Conservation (phyloP, 2,113 vertebrate species). For the Gnathonemus longibarbis region DNA sequence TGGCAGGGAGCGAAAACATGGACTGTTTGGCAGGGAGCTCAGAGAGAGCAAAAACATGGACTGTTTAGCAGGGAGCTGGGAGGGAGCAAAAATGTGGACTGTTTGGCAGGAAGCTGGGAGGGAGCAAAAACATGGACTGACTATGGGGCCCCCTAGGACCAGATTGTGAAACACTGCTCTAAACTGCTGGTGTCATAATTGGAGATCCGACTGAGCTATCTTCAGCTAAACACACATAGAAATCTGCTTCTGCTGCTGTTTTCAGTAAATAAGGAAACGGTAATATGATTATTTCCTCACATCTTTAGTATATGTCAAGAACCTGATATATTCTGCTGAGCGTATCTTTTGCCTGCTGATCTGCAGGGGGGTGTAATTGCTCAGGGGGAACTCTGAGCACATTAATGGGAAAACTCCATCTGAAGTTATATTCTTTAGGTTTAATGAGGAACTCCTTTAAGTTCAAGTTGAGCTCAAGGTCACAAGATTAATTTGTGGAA, state of each 20-base stretch:
- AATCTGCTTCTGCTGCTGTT: neutral
- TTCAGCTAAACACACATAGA: neutral
- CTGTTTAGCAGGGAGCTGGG: too few relatives aligned
- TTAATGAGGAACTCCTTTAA: neutral
- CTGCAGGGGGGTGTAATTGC: neutral
- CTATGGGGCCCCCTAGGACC: too few relatives aligned
- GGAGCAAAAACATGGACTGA: too few relatives aligned
- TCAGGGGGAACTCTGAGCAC: neutral
- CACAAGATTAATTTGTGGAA: slow-evolving; percentile 3
- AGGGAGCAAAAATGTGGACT: too few relatives aligned
- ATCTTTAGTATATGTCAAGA: neutral
- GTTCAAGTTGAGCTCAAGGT: neutral
- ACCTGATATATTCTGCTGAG: neutral
- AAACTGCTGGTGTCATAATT: neutral
- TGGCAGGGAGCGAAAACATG: too few relatives aligned
- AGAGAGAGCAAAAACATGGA: too few relatives aligned
- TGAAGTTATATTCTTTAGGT: neutral
- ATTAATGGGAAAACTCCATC: neutral
- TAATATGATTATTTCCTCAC: neutral
- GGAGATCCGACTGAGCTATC: neutral
- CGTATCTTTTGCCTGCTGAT: neutral
- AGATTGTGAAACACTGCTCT: neutral
- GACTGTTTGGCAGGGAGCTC: too few relatives aligned
- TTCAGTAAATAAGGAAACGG: neutral
- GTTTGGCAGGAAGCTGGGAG: too few relatives aligned